Base-by-base conservation (phyloP, 2,797 vertebrate genomes). In the Phalloptychus januarius region DNA sequence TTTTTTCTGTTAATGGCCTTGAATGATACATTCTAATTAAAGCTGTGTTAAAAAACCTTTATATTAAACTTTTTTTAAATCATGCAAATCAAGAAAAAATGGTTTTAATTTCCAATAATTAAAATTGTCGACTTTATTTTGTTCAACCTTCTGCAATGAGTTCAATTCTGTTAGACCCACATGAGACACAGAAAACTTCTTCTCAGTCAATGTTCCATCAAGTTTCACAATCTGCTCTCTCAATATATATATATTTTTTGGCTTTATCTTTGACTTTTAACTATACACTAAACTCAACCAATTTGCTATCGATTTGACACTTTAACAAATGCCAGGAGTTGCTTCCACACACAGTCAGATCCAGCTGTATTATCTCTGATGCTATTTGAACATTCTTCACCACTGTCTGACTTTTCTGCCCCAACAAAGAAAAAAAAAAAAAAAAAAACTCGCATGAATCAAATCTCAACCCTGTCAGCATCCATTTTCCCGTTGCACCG, bases 391-490 rank as follows among this genome's bases (percentile, higher is more conserved):
- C 31, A 20, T 71, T 71, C 58, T n/a, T 72, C 76, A 73, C 31
- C 76, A 33, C 2, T 71, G 75, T 83, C 70, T 52, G 25, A 58
- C 28, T 81, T 79, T 72, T 86, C 65, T 76, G 44, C 75, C 74
- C 75, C 18, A 36, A 71, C 61, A 63, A 72, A 31, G 7, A 25
- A 50, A 87, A 80, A 42, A 54, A 10, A 6, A 10, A 6, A 58
- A 80, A 80, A 44, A 58, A 31, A 58, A 58, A 80, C 71, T 50
- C 28, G 58, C 78, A 79, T 16, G 72, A 82, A 86, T 90, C 74
- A 83, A 86, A 87, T 93, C 77, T 58, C 82, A 72, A 69, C 71
- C 83, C 80, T 81, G 85, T 79, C 85, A 88, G 79, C 79, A 89
- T 82, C 77, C 79, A 86, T 92, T 90, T 87, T 75, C 76, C 72